Percentiles rank a stretch among this genome's conserved stretches.
These are phyloP conservation scores for Girardia tigrina DNA, from an alignment of 2,888 invertebrate species.

Conservation along the genomic window DNA sequence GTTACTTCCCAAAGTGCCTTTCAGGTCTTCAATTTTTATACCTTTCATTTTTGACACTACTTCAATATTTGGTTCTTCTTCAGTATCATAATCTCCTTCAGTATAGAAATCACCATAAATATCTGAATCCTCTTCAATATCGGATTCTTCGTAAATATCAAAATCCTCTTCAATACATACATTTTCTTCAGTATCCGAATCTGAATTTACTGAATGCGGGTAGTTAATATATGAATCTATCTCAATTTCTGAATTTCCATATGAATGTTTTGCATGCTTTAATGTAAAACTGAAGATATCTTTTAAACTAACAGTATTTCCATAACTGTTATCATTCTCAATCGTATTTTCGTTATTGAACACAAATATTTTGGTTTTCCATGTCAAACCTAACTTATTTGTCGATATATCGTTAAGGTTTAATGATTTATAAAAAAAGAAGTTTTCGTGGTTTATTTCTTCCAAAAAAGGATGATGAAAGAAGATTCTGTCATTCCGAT, in stretches of 20 bases:
- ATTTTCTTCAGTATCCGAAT: no score
- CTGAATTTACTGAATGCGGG: no score
- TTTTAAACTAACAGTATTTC: neutral
- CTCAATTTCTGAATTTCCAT: neutral
- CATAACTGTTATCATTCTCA: no score
- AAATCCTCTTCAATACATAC: no score
- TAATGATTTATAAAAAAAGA: neutral
- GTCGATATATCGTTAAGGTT: neutral
- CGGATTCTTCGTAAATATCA: no score
- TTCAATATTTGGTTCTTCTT: no score
- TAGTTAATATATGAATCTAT: neutral
- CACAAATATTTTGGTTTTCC: constrained; percentile 5
- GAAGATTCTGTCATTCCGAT: neutral
- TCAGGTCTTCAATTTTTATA: no score
- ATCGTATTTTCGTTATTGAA: neutral
- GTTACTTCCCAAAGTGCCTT: neutral
- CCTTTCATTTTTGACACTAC: no score
- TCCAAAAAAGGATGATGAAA: neutral
- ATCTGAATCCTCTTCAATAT: no score
- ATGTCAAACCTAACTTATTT: neutral
- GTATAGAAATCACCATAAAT: no score
- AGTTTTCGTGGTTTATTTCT: neutral
- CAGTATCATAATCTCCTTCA: no score
- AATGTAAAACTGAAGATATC: neutral
- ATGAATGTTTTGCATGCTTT: neutral